Conservation (phyloP, 2,113 vertebrate genomes). For the Coryphaenoides rupestris region DNA sequence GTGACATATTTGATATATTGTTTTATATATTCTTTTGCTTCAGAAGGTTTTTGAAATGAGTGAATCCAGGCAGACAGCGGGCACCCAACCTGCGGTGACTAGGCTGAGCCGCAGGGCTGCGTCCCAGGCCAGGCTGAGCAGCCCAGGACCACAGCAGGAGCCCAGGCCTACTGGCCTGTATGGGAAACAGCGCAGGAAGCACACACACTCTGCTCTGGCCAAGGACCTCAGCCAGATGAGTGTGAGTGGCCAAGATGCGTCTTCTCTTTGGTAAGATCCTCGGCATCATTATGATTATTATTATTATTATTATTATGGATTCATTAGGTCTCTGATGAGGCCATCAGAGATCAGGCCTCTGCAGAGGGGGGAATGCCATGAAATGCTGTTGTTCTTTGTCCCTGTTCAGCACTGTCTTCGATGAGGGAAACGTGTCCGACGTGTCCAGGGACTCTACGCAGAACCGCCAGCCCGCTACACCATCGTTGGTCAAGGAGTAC, state of each 20-base stretch:
- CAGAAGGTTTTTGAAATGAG: conserved; percentile 63
- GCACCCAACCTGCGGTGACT: conserved; percentile 26
- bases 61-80: conserved; percentile 53
- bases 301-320: too few relatives aligned
- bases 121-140: conserved; percentile 29
- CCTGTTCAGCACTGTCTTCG: conserved; percentile 24
- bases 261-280: conserved; percentile 45
- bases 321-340: too few relatives aligned
- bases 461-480: conserved; percentile 4
- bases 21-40: too few relatives aligned
- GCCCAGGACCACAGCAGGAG: conserved; percentile 25
- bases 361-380: too few relatives aligned
- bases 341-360: too few relatives aligned
- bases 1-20: too few relatives aligned
- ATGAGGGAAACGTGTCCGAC: conserved; percentile 39
- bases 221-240: conserved; percentile 70
- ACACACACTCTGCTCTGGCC: conserved; percentile 48
- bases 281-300: too few relatives aligned
- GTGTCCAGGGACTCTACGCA: not conserved
- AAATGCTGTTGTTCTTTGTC: not conserved
- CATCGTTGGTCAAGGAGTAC: too few relatives aligned
- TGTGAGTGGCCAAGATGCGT: conserved; percentile 49
- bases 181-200: conserved; percentile 49
- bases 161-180: conserved; percentile 17
- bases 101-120: conserved; percentile 63